Base-by-base conservation (phyloP, 2,888 invertebrate species). In the Xestoiulus laeticollis region DNA sequence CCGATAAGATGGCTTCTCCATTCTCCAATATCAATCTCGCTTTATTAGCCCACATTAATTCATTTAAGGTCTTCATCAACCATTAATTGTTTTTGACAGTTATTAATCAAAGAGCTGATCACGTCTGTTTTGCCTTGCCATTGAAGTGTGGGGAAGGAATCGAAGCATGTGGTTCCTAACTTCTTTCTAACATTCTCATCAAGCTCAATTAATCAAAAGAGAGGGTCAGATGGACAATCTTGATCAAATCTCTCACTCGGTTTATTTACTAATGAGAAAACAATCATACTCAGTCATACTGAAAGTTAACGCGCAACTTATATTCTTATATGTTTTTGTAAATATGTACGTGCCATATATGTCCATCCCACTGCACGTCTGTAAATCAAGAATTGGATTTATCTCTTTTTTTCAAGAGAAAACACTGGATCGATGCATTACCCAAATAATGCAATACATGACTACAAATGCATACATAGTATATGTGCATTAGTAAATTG, bases 11-110 rank as follows among this genome's bases (percentile, higher is more conserved):
- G 16, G 48, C 14, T 48, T 48, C 48, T 3, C 48, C 48, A 48
- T 48, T 26, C 68, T 26, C 68, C 68, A 68, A 68, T 26, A 22
- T 68, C 68, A 68, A 22, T 26, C 68, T 68, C 68, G 68, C 68
- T 26, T 68, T 22, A 68, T 68, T 68, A n/a, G 68, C 26, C 68
- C 8, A 2, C 68, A 68, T 26, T 68, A 68, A 68, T 68, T 26
- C 68, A 68, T 68, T 68, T 68, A 68, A 68, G 68, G 68, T 26
- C 68, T 68, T 68, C 68, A 68, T 68, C 68, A 12, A 8, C 68
- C 68, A 68, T 68, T 68, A 68, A 68, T 68, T 68, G 68, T 68
- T 68, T 68, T 26, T 68, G 68, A 68, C 68, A 68, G 68, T n/a
- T 68, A 68, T 68, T 68, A 68, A 68, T 68, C 68, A 68, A 68